phyloP scores from a whole-genome alignment of 2,113 vertebrate genomes.

The Pithys albifrons region DNA sequence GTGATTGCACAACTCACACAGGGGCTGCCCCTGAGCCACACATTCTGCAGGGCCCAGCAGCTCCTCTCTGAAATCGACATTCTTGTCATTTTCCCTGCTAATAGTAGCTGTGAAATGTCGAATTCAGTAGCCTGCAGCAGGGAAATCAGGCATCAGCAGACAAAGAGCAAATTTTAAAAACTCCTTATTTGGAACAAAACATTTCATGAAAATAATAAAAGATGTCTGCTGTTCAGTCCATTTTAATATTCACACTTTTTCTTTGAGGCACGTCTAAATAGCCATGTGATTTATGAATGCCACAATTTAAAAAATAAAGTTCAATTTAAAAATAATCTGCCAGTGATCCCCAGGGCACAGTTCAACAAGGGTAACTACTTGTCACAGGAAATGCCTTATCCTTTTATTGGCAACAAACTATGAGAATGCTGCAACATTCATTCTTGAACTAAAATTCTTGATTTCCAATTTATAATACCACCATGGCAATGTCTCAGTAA shows the following conservation, averaged over 20 bases:
- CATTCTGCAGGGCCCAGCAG: not conserved
- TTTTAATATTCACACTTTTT: not conserved
- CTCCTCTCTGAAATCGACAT: not conserved
- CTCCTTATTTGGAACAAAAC: not conserved
- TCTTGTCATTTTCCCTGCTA: not conserved
- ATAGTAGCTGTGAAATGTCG: not conserved
- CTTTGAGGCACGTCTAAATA: not conserved
- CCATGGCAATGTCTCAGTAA: not conserved
- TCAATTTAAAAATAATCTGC: not conserved
- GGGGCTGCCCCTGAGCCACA: not conserved
- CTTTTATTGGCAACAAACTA: not conserved
- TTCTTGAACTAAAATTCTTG: not conserved
- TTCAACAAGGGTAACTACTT: not conserved
- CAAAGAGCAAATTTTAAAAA: not conserved
- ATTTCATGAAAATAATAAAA: not conserved
- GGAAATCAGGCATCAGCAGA: not conserved
- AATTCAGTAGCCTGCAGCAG: not conserved
- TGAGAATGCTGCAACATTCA: not conserved
- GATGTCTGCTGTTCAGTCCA: not conserved
- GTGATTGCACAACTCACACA: not conserved
- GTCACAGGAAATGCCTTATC: not conserved
- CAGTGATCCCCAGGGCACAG: not conserved
- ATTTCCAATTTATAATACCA: not conserved
- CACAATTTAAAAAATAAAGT: not conserved
- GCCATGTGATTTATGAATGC: not conserved